phyloP scores from a whole-genome alignment of 2,113 vertebrate species.

The Melanostigma gelatinosum region DNA sequence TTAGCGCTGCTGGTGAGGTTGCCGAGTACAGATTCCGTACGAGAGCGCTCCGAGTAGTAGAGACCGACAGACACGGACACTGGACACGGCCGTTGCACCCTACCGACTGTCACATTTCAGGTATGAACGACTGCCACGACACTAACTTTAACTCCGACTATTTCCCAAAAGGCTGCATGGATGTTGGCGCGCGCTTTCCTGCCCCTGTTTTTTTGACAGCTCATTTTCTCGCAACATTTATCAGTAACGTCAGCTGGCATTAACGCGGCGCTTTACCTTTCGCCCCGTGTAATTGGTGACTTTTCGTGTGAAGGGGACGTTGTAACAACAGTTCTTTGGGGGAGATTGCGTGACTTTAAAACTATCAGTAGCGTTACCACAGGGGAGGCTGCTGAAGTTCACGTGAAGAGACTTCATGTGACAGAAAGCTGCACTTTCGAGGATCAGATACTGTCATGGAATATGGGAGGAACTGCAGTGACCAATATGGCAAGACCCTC shows the following conservation, averaged over 20 bases:
- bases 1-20: slow-evolving; percentile 36
- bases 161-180: background rate
- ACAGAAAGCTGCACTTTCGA: slow-evolving; percentile 31
- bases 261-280: background rate
- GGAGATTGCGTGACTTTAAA: background rate
- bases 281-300: background rate
- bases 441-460: slow-evolving; percentile 2
- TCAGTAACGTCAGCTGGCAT: background rate
- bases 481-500: background rate
- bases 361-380: background rate
- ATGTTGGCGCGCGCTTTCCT: background rate
- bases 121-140: slow-evolving; percentile 44
- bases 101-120: slow-evolving; percentile 28
- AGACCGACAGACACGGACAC: background rate
- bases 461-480: no score
- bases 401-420: slow-evolving; percentile 7
- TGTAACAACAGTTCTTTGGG: background rate
- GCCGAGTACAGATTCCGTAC: slow-evolving; percentile 22
- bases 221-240: background rate
- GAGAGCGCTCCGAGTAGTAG: slow-evolving; percentile 32
- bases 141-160: slow-evolving; percentile 26
- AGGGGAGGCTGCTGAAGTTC: background rate
- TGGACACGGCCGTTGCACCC: background rate
- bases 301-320: background rate
- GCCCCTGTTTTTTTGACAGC: background rate